These are phyloP conservation scores for Panurus biarmicus DNA, from an alignment of 2,113 vertebrate genomes.

Conservation along the genomic window DNA sequence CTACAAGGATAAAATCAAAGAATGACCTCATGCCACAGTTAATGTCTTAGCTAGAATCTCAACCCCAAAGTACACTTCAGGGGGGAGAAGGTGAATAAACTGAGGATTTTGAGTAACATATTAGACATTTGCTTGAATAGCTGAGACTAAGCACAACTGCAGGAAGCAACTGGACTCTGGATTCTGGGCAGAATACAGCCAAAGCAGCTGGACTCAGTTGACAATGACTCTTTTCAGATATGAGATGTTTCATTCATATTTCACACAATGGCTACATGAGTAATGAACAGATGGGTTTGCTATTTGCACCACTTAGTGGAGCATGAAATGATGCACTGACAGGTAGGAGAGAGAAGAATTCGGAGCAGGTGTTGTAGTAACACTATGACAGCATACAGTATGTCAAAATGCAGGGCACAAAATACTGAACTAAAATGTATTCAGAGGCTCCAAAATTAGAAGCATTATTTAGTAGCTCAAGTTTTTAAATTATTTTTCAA, in stretches of 20 bases:
- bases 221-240: slow-evolving; percentile 50
- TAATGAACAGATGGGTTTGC: slow-evolving; percentile 64
- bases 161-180: not conserved
- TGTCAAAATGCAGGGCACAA: not conserved
- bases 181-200: not conserved
- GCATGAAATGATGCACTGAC: slow-evolving; percentile 60
- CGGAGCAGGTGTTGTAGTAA: not conserved
- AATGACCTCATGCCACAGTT: not conserved
- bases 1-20: not conserved
- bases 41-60: not conserved
- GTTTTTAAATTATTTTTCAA: not conserved
- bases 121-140: not conserved
- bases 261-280: slow-evolving; percentile 50
- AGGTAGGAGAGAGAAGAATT: slow-evolving; percentile 41
- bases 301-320: slow-evolving; percentile 44
- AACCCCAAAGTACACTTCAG: not conserved
- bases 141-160: not conserved
- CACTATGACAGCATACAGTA: not conserved
- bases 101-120: not conserved
- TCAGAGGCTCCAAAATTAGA: not conserved
- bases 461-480: not conserved
- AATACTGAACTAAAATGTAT: not conserved
- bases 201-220: slow-evolving; percentile 17
- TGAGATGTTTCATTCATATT: slow-evolving; percentile 50
- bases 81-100: not conserved